These are phyloP conservation scores for Drosophila diplacantha DNA, from an alignment of 2,888 invertebrate species.

Conservation along the genomic window DNA sequence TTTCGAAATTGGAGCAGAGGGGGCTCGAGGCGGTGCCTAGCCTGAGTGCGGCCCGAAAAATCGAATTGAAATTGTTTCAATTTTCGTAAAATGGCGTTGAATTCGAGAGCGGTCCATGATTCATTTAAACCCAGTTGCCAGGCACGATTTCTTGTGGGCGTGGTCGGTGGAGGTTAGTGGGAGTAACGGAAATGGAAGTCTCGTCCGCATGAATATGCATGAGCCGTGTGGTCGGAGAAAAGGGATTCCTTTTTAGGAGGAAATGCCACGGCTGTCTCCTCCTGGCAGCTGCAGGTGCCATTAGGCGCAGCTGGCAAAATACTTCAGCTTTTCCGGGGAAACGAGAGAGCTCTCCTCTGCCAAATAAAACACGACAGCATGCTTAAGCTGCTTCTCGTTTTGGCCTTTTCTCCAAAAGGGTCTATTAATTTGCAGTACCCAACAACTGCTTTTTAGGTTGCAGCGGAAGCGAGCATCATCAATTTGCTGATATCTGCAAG, in stretches of 20 bases:
- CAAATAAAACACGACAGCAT: conserved; percentile 45
- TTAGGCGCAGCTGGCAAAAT: conserved; percentile 47
- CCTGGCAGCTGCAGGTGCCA: conserved; percentile 44
- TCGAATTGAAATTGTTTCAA: conserved; percentile 68
- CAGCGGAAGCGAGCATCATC: conserved; percentile 46
- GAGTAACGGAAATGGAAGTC: conserved; percentile 49
- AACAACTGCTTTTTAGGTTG: conserved; percentile 37
- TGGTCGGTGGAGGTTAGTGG: conserved; percentile 1
- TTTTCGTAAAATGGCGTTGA: conserved; percentile 58
- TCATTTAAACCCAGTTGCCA: conserved; percentile 36
- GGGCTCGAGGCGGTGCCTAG: background rate
- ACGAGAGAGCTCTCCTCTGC: conserved; percentile 18
- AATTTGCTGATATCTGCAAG: conserved; percentile 52
- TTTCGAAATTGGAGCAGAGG: background rate
- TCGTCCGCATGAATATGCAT: conserved; percentile 37
- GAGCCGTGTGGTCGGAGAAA: conserved; percentile 36
- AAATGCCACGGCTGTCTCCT: conserved; percentile 37
- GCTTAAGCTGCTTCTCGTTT: conserved; percentile 21
- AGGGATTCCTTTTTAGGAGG: conserved; percentile 46
- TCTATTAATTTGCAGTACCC: conserved; percentile 56
- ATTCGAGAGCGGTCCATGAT: conserved; percentile 43
- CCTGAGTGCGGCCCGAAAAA: conserved; percentile 36
- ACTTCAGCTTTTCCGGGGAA: conserved; percentile 18
- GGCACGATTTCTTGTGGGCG: conserved; percentile 17
- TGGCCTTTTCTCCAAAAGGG: conserved; percentile 9